Evolutionary conservation across 2,797 vertebrate species (phyloP), one percentile per base, ranked within the genome.

Genomic region (Philypnodon macrostomus): DNA sequence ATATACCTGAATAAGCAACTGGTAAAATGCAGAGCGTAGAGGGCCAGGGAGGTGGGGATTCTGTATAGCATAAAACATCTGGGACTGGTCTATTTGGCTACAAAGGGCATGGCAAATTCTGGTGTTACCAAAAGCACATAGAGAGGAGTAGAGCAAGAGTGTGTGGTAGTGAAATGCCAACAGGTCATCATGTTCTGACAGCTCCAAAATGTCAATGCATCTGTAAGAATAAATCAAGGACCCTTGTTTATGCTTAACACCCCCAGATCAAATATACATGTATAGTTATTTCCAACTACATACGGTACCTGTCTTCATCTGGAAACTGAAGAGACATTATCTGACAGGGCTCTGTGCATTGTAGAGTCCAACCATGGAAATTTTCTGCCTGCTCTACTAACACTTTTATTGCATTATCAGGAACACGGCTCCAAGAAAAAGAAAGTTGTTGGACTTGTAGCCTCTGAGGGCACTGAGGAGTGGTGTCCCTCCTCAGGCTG

Each of bases 261-360:
- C 33, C 21, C 10, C 23, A 18, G 23, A n/a, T 27, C 5, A 36
- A 6, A 18, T 11, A 14, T 2, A 48, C 1, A 23, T 40, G 13
- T 18, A 50, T 15, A 10, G 39, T 27, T 10, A 10, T 24, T 63
- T 53, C 16, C 8, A 16, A 14, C 35, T 7, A 7, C 29, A 58
- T 50, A n/a, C n/a, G n/a, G n/a, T 23, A 98, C 96, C 95, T 97
- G 90, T 93, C 94, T 81, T 97, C 94, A 80, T 98, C 93, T 0
- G 95, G 95, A 64, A 98, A 93, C 50, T 96, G 92, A 39, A 98
- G 89, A 4, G 84, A 89, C 93, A 97, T 92, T 77, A 93, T 90
- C 87, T 94, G 94, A 56, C 91, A 79, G 42, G 92, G 90, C 32
- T 92, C 89, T 35, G 80, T 47, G 55, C 93, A 94, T 24, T 93